phyloP scores from a whole-genome alignment of 2,113 vertebrate genomes.

The Cyphomyrus discorhynchus region DNA sequence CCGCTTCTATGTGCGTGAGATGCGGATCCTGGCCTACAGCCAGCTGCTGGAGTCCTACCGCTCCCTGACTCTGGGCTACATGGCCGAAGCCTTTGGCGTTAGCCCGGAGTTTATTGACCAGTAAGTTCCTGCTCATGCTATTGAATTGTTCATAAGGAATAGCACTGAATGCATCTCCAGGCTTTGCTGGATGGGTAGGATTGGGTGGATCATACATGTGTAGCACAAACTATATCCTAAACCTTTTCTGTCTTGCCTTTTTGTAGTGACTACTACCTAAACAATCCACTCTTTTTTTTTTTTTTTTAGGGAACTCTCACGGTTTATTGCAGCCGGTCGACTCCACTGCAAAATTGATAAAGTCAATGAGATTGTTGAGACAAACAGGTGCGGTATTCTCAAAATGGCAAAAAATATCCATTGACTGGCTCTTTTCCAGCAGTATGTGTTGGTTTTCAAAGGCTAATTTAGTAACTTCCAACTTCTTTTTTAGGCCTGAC shows the following conservation, averaged over 20 bases:
- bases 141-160: neutral
- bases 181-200: neutral
- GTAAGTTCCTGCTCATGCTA: constrained; percentile 62
- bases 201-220: neutral
- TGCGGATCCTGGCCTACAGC: constrained; percentile 93
- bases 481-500: constrained; percentile 69
- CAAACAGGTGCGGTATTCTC: constrained; percentile 78
- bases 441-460: neutral
- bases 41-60: constrained; percentile 93
- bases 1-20: constrained; percentile 89
- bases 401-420: neutral
- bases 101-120: constrained; percentile 97
- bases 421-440: neutral
- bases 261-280: neutral
- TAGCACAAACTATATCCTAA: neutral
- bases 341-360: constrained; percentile 99
- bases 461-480: neutral
- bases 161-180: neutral
- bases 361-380: constrained; percentile 97
- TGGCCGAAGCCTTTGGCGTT: constrained; percentile 96
- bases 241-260: neutral
- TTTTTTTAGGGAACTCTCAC: constrained; percentile 79
- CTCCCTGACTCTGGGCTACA: constrained; percentile 86
- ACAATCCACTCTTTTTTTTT: neutral
- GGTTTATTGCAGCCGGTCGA: constrained; percentile 92